These are phyloP conservation scores for Drepana arcuata DNA, from an alignment of 1,140 invertebrate species.

Conservation along the genomic window DNA sequence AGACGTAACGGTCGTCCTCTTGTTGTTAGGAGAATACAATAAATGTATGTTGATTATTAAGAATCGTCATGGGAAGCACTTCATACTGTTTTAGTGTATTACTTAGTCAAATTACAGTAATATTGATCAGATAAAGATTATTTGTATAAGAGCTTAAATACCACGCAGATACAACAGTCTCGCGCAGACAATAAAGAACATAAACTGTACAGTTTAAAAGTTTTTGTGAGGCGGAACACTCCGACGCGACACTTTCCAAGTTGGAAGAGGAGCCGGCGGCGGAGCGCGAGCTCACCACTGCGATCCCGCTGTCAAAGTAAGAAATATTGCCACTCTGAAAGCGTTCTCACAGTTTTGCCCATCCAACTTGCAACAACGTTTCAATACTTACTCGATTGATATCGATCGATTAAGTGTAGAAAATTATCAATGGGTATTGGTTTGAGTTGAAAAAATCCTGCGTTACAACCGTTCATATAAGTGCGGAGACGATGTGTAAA, in stretches of 20 bases:
- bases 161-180: slow-evolving; percentile 36
- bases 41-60: slow-evolving; percentile 34
- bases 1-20: slow-evolving; percentile 41
- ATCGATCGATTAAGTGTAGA: too few relatives aligned
- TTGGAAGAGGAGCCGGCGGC: slow-evolving; percentile 42
- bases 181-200: slow-evolving; percentile 59
- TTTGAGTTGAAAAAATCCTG: too few relatives aligned
- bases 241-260: slow-evolving; percentile 42
- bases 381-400: slow-evolving; percentile 1
- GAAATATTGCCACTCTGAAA: slow-evolving; percentile 44
- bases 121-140: too few relatives aligned
- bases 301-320: slow-evolving; percentile 52
- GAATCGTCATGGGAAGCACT: too few relatives aligned
- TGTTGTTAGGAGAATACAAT: slow-evolving; percentile 43
- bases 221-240: slow-evolving; percentile 49
- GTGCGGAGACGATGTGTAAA: too few relatives aligned
- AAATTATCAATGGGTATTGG: too few relatives aligned
- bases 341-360: slow-evolving; percentile 10
- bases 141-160: too few relatives aligned
- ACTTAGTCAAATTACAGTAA: too few relatives aligned
- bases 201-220: slow-evolving; percentile 61
- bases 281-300: slow-evolving; percentile 15
- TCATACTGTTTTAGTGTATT: too few relatives aligned
- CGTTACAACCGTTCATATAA: too few relatives aligned
- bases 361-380: slow-evolving; percentile 14